Conservation (phyloP, 2,797 vertebrate species). For the Platyrinchus mystaceus region DNA sequence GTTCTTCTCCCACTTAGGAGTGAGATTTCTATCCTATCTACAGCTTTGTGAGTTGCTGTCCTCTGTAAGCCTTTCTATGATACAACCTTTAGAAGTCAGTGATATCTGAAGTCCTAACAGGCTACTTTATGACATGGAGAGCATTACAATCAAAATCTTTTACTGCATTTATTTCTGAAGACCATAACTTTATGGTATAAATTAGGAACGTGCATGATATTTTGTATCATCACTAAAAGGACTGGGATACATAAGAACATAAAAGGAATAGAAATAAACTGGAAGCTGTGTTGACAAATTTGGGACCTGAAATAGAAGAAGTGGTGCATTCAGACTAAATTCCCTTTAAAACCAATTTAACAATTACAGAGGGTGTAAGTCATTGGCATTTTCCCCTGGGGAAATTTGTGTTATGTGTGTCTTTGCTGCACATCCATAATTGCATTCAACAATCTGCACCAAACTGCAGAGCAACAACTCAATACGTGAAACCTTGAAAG, state of each 20-base stretch:
- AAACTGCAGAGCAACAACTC: background rate
- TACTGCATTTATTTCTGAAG: background rate
- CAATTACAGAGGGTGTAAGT: background rate
- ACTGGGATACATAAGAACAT: fast-evolving
- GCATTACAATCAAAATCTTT: background rate
- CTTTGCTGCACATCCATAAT: background rate
- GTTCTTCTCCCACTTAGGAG: background rate
- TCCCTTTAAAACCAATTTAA: background rate
- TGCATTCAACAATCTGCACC: background rate
- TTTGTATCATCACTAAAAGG: background rate
- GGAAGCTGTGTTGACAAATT: background rate
- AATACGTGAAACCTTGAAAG: background rate
- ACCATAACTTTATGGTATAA: background rate
- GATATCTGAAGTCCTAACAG: background rate
- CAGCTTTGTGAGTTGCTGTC: background rate
- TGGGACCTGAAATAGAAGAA: background rate
- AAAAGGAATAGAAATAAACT: background rate
- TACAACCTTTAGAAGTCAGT: background rate
- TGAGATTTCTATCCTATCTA: background rate
- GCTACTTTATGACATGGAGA: background rate
- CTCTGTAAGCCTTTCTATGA: background rate
- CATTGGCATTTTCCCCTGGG: background rate
- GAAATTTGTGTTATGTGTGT: background rate
- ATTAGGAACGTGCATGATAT: background rate
- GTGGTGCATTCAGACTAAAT: background rate